phyloP scores from a whole-genome alignment of 2,888 invertebrate genomes.

The Drosophila anomalata region DNA sequence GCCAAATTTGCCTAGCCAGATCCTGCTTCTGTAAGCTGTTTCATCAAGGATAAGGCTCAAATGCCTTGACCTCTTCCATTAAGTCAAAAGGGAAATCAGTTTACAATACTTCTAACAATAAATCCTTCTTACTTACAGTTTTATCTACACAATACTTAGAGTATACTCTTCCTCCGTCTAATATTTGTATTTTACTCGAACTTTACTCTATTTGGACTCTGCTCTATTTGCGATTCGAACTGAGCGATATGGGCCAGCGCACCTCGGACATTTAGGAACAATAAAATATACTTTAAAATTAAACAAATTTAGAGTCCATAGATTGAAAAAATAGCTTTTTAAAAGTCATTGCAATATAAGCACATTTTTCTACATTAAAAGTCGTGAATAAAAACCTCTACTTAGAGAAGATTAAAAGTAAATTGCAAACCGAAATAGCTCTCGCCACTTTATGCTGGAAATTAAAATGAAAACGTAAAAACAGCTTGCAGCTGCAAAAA shows the following conservation, averaged over 20 bases:
- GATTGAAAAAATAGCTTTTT: too few species aligned
- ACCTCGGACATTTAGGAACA: too few species aligned
- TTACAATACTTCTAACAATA: constrained; percentile 11
- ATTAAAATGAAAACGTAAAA: constrained; percentile 14
- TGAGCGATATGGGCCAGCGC: too few species aligned
- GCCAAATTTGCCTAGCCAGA: constrained; percentile 42
- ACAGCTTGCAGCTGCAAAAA: neutral
- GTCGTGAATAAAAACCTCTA: neutral
- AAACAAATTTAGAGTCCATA: too few species aligned
- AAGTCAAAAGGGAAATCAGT: constrained; percentile 6
- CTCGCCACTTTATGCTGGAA: neutral
- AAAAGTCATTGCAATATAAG: too few species aligned
- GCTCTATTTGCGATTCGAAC: too few species aligned
- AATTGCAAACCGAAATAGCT: neutral
- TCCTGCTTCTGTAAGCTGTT: neutral
- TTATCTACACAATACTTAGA: too few species aligned
- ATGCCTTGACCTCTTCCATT: constrained; percentile 6
- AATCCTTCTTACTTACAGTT: too few species aligned
- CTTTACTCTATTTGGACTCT: too few species aligned
- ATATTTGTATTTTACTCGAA: too few species aligned
- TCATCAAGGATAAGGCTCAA: neutral
- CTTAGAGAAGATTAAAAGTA: neutral
- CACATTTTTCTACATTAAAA: neutral
- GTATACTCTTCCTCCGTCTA: too few species aligned
- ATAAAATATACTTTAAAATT: too few species aligned